Base-by-base conservation (phyloP, 2,888 invertebrate species). In the Plebejus melissa region DNA sequence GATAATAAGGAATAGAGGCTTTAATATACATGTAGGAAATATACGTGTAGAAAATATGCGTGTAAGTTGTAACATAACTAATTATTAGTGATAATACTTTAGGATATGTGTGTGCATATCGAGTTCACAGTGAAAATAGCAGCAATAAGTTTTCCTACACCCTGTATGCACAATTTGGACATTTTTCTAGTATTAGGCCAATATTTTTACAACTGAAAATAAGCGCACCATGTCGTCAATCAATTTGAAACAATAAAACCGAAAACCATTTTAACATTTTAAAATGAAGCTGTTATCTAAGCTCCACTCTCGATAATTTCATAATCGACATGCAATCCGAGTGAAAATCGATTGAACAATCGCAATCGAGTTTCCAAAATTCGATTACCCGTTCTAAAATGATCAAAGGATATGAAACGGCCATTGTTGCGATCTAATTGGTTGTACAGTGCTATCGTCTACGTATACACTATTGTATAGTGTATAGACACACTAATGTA, bases 391-490 rank as follows among this genome's bases (percentile, higher is more conserved):
- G 65, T 69, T 69, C 74, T 69, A 75, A 75, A 75, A 75, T 75
- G 16, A 69, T 69, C 50, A 69, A 75, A 74, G 69, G 75, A 65
- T 75, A 71, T 46, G 71, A 57, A 74, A 32, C 46, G 50, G 75
- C n/a, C 54, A 69, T 75, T 75, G 74, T 74, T 69, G 71, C n/a
- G 70, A 9, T 70, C 50, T 71, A 72, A 72, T 72, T 72, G 54
- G 28, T 50, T 32, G 46, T 28, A 9, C 50, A 65, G 32, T 65
- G 32, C 11, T 65, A 65, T 65, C 32, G 65, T 32, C 65, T 36
- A 32, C 9, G 32, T 65, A 65, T 32, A 65, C 32, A 32, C 22
- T 22, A 22, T 1, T 32, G 65, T 65, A 13, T 65, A 32, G 50
- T 50, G 41, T 50, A 50, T 50, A 13, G 13, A 50, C 9, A 4